These are phyloP conservation scores for Carassius carassius DNA, from an alignment of 2,113 vertebrate species.

Conservation along the genomic window DNA sequence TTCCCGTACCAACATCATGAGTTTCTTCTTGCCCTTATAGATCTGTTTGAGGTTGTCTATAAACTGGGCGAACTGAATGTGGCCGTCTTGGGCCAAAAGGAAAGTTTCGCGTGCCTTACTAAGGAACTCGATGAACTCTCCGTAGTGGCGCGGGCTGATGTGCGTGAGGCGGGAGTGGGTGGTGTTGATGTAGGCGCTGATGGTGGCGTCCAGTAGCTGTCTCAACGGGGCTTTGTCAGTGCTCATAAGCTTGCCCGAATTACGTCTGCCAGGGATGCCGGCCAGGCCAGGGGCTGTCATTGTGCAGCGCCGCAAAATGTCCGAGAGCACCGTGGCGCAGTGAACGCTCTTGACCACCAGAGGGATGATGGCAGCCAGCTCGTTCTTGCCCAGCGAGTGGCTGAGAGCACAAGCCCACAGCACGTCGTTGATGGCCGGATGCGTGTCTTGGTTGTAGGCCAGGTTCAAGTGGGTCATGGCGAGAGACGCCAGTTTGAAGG, in stretches of 20 bases:
- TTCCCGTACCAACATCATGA: constrained; percentile 96
- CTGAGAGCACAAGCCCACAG: constrained; percentile 97
- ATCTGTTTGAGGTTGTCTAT: constrained; percentile 99
- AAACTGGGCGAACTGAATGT: constrained; percentile 97
- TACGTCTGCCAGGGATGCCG: constrained; percentile 92
- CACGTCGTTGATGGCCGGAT: constrained; percentile 97
- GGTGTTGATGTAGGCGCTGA: constrained; percentile 98
- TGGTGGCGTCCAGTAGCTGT: constrained; percentile 94
- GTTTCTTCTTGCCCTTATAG: constrained; percentile 99
- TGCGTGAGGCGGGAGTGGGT: constrained; percentile 97
- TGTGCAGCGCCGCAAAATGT: constrained; percentile 95
- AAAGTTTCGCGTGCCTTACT: constrained; percentile 97
- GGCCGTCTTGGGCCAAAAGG: constrained; percentile 93
- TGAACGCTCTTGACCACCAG: constrained; percentile 98
- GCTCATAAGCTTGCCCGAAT: constrained; percentile 97
- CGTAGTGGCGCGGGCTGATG: constrained; percentile 97
- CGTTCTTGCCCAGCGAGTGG: constrained; percentile 98
- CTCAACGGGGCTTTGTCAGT: constrained; percentile 96
- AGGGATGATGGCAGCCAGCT: constrained; percentile 95
- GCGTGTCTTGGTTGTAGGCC: constrained; percentile 98
- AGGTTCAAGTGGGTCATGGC: constrained; percentile 98
- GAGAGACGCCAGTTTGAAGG: constrained; percentile 94
- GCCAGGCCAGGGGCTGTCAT: constrained; percentile 94
- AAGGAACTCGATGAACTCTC: constrained; percentile 97
- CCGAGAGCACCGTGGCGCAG: constrained; percentile 95